A percentile compares a stretch with the other conserved stretches of the same genome.
Evolutionary conservation across 2,888 invertebrate species (phyloP).

Genomic region (Xanthorhoe spadicearia): DNA sequence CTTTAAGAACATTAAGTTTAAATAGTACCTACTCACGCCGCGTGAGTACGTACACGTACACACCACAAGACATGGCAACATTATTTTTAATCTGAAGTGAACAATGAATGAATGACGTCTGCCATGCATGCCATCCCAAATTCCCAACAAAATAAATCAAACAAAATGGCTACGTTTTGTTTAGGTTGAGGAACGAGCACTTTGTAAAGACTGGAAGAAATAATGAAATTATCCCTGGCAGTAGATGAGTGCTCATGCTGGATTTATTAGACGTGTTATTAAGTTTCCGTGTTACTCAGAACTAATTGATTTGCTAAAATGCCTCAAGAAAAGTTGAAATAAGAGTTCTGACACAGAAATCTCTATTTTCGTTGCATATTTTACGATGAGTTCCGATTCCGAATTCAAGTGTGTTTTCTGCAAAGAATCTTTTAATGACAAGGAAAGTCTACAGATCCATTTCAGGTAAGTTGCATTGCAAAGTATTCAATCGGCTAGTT

Average conservation of each 20-base stretch:
- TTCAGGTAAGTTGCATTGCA: constrained; percentile 77
- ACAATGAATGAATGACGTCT: not conserved
- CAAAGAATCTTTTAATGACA: constrained; percentile 80
- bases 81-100: not conserved
- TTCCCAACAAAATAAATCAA: constrained; percentile 19
- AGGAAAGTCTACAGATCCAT: constrained; percentile 86
- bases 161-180: constrained; percentile 45
- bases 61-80: not conserved
- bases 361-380: constrained; percentile 11
- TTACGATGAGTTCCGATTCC: constrained; percentile 65
- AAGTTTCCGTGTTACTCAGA: not conserved
- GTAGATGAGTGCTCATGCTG: not conserved
- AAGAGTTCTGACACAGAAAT: not conserved
- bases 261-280: not conserved
- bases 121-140: not conserved
- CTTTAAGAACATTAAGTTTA: no score
- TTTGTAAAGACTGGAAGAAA: not conserved
- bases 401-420: constrained; percentile 84
- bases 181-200: constrained; percentile 25
- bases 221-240: not conserved
- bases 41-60: not conserved
- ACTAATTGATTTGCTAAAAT: not conserved
- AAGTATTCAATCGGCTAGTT: not conserved
- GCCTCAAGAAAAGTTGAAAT: not conserved
- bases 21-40: not conserved